These are phyloP conservation scores for Cyphotilapia sp. DNA, from an alignment of 2,113 vertebrate species.

Conservation along the genomic window DNA sequence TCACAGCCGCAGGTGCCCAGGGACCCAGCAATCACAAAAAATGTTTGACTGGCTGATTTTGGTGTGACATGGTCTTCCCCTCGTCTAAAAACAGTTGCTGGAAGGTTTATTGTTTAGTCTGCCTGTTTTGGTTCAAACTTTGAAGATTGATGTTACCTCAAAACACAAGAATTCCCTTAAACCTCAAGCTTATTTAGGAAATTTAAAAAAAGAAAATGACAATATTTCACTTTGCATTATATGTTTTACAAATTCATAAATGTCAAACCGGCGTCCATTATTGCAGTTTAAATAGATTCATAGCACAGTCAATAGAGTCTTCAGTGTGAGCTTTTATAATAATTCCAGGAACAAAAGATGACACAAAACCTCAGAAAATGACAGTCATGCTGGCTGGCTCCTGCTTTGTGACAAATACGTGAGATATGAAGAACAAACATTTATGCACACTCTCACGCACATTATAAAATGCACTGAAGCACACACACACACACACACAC, in stretches of 20 bases:
- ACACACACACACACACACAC: neutral
- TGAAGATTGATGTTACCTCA: neutral
- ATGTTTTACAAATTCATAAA: neutral
- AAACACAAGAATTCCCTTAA: neutral
- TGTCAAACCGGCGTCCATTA: neutral
- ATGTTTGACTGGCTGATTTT: neutral
- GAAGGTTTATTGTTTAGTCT: neutral
- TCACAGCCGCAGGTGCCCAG: neutral
- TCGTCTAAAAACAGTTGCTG: neutral
- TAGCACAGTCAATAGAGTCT: neutral
- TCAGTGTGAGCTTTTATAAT: neutral
- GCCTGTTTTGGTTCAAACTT: neutral
- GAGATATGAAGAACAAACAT: neutral
- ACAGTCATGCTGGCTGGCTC: neutral
- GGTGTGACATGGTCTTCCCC: neutral
- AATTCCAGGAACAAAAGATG: neutral
- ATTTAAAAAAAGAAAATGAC: neutral
- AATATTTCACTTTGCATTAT: neutral
- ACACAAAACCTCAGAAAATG: neutral
- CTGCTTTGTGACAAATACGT: neutral
- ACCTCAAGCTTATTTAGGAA: neutral
- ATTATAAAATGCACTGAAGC: neutral
- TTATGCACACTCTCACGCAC: neutral
- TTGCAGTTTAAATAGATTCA: neutral
- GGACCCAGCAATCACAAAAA: neutral